A percentile compares a stretch with the other conserved stretches of the same genome.
These are phyloP conservation scores for Tillus elongatus DNA, from an alignment of 2,888 invertebrate species.

Conservation along the genomic window DNA sequence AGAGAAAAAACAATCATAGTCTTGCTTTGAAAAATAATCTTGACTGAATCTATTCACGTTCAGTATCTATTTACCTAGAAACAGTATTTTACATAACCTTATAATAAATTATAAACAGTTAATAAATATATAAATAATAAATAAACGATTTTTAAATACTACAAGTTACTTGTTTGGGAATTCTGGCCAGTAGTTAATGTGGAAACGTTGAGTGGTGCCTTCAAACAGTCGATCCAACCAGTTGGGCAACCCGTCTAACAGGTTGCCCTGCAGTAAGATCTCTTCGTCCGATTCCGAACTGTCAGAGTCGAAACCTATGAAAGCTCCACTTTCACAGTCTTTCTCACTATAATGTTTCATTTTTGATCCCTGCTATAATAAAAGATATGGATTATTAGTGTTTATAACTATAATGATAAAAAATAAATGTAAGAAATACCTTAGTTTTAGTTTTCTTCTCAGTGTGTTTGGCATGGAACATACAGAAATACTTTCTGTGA, in stretches of 20 bases:
- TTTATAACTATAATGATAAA: background rate
- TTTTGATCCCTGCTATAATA: slow-evolving; percentile 12
- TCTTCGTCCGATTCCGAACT: slow-evolving; percentile 55
- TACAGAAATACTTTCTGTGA: slow-evolving; percentile 94
- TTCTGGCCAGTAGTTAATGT: slow-evolving; percentile 98
- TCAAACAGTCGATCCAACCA: slow-evolving; percentile 97
- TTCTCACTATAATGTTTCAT: slow-evolving; percentile 3
- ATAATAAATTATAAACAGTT: too few species aligned
- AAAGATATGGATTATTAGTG: background rate
- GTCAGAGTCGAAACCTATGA: slow-evolving; percentile 73
- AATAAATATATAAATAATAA: too few species aligned
- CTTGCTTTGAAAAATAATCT: too few species aligned
- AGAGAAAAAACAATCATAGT: too few species aligned
- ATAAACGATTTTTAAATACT: too few species aligned
- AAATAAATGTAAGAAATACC: slow-evolving; percentile 38
- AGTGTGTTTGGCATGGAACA: slow-evolving; percentile 95
- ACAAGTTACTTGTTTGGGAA: slow-evolving; percentile 79
- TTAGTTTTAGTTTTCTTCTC: slow-evolving; percentile 60
- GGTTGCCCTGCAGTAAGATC: slow-evolving; percentile 44
- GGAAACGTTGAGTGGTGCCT: slow-evolving; percentile 89
- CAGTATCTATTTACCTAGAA: too few species aligned
- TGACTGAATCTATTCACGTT: too few species aligned
- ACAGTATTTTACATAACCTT: too few species aligned
- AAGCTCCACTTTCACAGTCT: slow-evolving; percentile 75
- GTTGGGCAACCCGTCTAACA: slow-evolving; percentile 85